Conservation (phyloP, 2,797 vertebrate genomes). For the Sebastes itinus region DNA sequence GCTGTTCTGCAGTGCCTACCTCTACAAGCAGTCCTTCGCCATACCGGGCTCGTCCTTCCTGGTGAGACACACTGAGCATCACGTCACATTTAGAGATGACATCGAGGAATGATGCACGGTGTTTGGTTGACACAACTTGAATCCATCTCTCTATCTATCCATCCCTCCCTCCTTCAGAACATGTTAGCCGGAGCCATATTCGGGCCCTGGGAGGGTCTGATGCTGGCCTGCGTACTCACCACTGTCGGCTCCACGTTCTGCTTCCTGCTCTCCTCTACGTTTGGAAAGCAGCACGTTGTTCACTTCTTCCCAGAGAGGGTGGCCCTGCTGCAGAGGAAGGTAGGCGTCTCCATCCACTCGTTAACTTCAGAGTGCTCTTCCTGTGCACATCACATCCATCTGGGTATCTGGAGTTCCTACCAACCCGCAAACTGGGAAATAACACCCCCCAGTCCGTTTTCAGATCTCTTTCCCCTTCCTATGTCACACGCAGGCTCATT, state of each 20-base stretch:
- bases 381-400: too few species aligned
- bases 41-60: conserved; percentile 95
- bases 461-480: too few species aligned
- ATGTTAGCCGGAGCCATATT: conserved; percentile 93
- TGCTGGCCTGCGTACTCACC: conserved; percentile 88
- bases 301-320: conserved; percentile 90
- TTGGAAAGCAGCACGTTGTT: conserved; percentile 89
- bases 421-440: too few species aligned
- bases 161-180: conserved; percentile 78
- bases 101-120: background rate
- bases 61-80: conserved; percentile 77
- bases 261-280: conserved; percentile 88
- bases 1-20: conserved; percentile 94
- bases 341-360: conserved; percentile 48
- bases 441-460: too few species aligned
- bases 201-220: conserved; percentile 92
- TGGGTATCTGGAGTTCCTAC: too few species aligned
- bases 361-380: too few species aligned
- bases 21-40: conserved; percentile 97
- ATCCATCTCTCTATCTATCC: background rate
- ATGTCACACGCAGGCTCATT: too few species aligned
- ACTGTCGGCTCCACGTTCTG: conserved; percentile 91
- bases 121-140: background rate
- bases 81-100: too few species aligned
- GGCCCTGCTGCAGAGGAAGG: conserved; percentile 90